These are phyloP conservation scores for Pristis pectinata DNA, from an alignment of 2,797 vertebrate genomes.

Conservation along the genomic window DNA sequence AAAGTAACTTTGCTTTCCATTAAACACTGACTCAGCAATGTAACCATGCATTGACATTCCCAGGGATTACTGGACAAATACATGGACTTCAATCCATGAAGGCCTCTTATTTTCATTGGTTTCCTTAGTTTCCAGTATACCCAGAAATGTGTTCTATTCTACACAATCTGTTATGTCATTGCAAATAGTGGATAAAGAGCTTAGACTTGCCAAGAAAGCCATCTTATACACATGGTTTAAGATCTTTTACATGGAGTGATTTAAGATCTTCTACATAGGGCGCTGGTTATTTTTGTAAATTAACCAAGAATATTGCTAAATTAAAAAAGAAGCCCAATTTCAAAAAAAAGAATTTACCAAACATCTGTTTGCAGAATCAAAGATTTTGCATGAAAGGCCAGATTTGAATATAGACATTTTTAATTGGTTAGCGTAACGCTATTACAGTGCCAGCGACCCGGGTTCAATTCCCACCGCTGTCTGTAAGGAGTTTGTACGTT, in stretches of 20 bases:
- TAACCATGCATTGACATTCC: conserved; percentile 76
- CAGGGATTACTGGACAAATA: conserved; percentile 78
- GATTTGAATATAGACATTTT: neutral
- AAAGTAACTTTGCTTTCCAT: conserved; percentile 65
- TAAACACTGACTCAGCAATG: conserved; percentile 74
- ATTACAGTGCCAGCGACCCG: too few species aligned
- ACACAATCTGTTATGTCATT: neutral
- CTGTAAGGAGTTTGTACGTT: too few species aligned
- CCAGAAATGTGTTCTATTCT: neutral
- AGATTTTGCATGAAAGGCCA: neutral
- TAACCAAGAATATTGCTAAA: neutral
- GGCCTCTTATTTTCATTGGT: conserved; percentile 47
- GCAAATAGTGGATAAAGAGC: neutral
- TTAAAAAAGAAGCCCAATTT: neutral
- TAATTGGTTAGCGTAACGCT: too few species aligned
- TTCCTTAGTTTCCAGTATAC: neutral
- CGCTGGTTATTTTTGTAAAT: neutral
- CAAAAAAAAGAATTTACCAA: neutral
- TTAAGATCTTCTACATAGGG: neutral
- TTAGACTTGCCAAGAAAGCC: neutral
- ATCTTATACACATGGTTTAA: neutral
- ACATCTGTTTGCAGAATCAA: neutral
- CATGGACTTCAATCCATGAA: conserved; percentile 64
- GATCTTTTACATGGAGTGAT: neutral
- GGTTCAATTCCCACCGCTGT: too few species aligned